Base-by-base conservation (phyloP, 2,888 invertebrate species). In the Lasioglossum leucozonium region DNA sequence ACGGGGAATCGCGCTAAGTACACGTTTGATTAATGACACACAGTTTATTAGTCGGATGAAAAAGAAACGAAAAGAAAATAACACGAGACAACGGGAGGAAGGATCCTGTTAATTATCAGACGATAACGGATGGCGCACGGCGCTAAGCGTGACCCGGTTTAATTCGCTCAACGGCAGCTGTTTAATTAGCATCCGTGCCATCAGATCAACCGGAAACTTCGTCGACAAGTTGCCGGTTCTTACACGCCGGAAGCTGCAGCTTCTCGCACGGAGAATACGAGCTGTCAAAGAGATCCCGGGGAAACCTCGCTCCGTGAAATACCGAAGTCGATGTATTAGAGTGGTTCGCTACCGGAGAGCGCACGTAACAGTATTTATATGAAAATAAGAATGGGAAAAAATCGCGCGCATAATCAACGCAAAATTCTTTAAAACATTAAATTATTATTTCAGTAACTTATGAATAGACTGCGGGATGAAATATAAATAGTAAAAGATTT, bases 91-190 rank as follows among this genome's bases (percentile, higher is more conserved):
- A 84, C 62, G 58, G 26, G 58, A 26, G 73, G 11, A 65, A 58
- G 37, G 37, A 69, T 65, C 72, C 65, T 84, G 83, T 84, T 84
- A 84, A 84, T 84, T 84, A 83, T 44, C 75, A 78, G 83, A 37
- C 72, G 77, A 84, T 75, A 84, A 83, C 75, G 62, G 84, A 83
- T 83, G 74, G 78, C 83, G 77, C 74, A 72, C 37, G 51, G 58
- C 71, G 82, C 42, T 82, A 75, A 82, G 62, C 72, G 71, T 62
- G 44, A 30, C 78, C 62, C 65, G 84, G 71, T 84, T 84, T 84
- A 84, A 84, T 85, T 85, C 84, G 77, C 85, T 84, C 85, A 72
- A 30, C 84, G 44, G 77, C 80, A 80, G 84, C 84, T 85, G 79
- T 69, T 84, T 84, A 85, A 84, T 84, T 79, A 84, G 74, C 85